A percentile compares a stretch with the other conserved stretches of the same genome.
Conservation (phyloP, 92 coral and sea anemone genomes). For the Palythoa caribaeorum region DNA sequence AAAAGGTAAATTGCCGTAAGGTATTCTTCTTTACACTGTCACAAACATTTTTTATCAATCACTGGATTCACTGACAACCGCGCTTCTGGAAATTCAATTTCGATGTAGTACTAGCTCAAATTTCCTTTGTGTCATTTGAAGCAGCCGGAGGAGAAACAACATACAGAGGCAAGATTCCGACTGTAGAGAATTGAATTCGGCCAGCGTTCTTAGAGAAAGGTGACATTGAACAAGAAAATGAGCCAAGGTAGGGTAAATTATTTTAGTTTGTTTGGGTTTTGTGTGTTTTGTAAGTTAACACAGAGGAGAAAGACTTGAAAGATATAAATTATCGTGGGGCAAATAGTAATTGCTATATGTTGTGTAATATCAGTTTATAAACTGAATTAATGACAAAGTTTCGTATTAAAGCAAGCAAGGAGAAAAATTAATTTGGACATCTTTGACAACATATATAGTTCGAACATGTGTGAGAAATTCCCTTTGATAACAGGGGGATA, state of each 20-base stretch:
- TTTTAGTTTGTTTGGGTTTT: background rate
- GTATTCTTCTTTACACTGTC: background rate
- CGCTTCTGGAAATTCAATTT: background rate
- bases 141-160: conserved; percentile 12
- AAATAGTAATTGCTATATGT: background rate
- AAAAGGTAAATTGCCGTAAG: conserved; percentile 11
- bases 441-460: background rate
- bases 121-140: conserved; percentile 35
- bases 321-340: background rate
- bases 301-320: background rate
- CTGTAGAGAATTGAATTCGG: background rate
- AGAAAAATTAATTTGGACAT: background rate
- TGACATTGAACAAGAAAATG: conserved; percentile 27
- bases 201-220: background rate
- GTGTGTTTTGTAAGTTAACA: background rate
- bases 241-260: conserved; percentile 25
- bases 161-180: background rate
- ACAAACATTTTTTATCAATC: background rate
- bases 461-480: background rate
- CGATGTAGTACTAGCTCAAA: background rate
- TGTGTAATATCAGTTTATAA: background rate
- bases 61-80: background rate
- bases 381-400: background rate
- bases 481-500: background rate
- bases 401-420: background rate